Conservation (phyloP, 2,888 invertebrate genomes). For the Kryphioiulus occultus region DNA sequence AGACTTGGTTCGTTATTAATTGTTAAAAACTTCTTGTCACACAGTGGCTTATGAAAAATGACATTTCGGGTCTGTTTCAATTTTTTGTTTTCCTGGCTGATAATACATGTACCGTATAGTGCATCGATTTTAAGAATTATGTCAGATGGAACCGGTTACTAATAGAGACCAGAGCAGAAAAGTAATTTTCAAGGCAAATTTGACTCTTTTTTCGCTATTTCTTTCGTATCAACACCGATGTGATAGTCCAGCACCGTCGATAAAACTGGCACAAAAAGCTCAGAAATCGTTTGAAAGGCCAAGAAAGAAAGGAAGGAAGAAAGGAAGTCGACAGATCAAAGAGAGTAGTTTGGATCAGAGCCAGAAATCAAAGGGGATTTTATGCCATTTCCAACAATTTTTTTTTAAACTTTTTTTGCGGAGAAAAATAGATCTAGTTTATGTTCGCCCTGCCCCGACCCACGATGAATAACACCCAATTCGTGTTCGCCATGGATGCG, state of each 20-base stretch:
- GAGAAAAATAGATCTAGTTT: background rate
- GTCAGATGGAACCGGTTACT: background rate
- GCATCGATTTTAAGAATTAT: no score
- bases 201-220: background rate
- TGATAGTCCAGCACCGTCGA: background rate
- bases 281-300: background rate
- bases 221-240: background rate
- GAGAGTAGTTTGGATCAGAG: background rate
- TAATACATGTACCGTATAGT: no score
- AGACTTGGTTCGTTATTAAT: no score
- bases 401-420: background rate
- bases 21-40: no score
- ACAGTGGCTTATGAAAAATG: no score
- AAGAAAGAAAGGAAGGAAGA: background rate
- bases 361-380: constrained; percentile 7
- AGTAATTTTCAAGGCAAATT: background rate
- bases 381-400: constrained; percentile 21
- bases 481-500: background rate
- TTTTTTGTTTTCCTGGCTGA: no score
- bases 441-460: background rate
- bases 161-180: background rate
- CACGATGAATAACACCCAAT: constrained; percentile 25
- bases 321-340: background rate
- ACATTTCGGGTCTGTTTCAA: no score
- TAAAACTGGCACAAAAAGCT: background rate